phyloP scores from a whole-genome alignment of 2,797 vertebrate species.

The Triplophysa yarkandensis region DNA sequence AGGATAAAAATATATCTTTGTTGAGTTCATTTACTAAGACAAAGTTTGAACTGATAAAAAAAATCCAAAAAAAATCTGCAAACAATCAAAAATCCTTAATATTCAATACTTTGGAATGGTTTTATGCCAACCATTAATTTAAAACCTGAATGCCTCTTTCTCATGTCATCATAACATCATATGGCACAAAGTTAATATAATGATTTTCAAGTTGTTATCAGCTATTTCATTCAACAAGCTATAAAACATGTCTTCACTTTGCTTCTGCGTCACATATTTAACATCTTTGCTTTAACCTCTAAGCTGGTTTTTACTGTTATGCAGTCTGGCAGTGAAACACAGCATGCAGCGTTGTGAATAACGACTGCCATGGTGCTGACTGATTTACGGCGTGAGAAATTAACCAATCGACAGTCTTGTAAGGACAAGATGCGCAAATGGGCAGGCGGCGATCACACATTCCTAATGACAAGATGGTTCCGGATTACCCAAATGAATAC shows the following conservation, averaged over 20 bases:
- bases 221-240: constrained; percentile 22
- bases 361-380: constrained; percentile 32
- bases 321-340: constrained; percentile 30
- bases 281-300: constrained; percentile 37
- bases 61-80: no score
- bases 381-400: constrained; percentile 40
- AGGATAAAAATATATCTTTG: no score
- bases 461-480: constrained; percentile 40
- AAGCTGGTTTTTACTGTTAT: constrained; percentile 31
- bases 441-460: constrained; percentile 24
- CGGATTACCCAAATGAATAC: constrained; percentile 15
- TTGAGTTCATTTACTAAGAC: no score
- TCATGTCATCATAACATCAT: neutral
- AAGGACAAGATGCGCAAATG: constrained; percentile 32
- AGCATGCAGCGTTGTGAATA: neutral
- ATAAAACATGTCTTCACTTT: neutral
- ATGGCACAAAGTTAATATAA: constrained; percentile 10
- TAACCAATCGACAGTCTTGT: constrained; percentile 32
- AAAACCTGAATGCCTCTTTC: neutral
- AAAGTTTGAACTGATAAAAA: no score
- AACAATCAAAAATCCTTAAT: neutral
- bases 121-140: neutral
- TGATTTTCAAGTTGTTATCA: neutral
- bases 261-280: constrained; percentile 7
- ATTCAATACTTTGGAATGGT: neutral